Evolutionary conservation across 2,797 vertebrate genomes (phyloP).

Genomic region (Sebastiscus albofasciatus): DNA sequence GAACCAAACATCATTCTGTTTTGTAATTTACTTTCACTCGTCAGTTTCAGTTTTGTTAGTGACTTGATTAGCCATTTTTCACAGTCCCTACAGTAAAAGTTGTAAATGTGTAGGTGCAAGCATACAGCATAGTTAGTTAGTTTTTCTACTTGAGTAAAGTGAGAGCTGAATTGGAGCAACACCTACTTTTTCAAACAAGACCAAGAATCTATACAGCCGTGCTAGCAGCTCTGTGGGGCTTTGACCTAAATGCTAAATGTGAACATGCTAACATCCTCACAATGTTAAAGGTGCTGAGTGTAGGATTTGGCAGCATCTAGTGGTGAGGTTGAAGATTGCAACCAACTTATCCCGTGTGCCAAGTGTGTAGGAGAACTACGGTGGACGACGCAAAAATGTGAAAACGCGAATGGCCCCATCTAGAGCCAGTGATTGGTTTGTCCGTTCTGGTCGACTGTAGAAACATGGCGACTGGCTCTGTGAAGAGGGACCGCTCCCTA

Average conservation of each 20-base stretch:
- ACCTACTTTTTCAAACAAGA: not conserved
- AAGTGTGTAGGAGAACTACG: fast-evolving
- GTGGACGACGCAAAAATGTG: no score
- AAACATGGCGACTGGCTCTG: fast-evolving
- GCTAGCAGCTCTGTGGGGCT: not conserved
- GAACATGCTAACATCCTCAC: not conserved
- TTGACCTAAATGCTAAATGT: not conserved
- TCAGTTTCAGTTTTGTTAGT: not conserved
- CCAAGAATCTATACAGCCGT: no score
- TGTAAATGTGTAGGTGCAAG: not conserved
- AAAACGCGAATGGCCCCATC: no score
- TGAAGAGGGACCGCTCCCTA: no score
- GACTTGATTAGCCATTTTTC: not conserved
- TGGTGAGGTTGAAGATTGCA: no score
- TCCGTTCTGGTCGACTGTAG: fast-evolving
- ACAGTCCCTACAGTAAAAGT: not conserved
- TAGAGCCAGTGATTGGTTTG: no score
- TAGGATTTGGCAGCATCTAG: no score
- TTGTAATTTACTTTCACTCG: conserved; percentile 1
- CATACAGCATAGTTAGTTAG: not conserved
- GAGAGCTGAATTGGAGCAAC: not conserved
- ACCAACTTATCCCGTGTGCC: no score
- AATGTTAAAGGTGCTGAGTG: not conserved
- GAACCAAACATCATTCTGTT: not conserved
- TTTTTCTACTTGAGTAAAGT: not conserved